phyloP scores from a whole-genome alignment of 2,113 vertebrate genomes.

The Myotis brandtii region DNA sequence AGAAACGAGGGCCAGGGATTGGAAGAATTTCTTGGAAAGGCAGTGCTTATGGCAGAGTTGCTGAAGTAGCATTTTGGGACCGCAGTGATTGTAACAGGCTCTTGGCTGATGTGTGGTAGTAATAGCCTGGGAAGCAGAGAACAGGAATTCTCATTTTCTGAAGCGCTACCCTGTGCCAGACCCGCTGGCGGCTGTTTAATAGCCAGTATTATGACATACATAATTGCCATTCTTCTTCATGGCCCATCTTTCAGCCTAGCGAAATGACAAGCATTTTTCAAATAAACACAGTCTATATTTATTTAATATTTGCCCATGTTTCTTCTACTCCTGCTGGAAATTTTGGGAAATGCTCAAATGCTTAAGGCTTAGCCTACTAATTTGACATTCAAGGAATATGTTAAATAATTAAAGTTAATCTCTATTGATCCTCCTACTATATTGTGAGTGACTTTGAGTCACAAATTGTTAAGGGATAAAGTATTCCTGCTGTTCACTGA shows the following conservation, averaged over 20 bases:
- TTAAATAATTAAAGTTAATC: neutral
- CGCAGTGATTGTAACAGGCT: neutral
- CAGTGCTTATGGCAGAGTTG: neutral
- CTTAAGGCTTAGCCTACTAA: conserved; percentile 37
- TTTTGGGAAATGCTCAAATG: neutral
- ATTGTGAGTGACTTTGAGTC: neutral
- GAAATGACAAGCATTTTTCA: conserved; percentile 54
- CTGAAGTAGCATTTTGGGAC: neutral
- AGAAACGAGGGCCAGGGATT: neutral
- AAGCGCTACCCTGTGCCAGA: neutral
- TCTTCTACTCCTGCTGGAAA: conserved; percentile 37
- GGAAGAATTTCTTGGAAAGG: conserved; percentile 24
- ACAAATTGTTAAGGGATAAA: conserved; percentile 26
- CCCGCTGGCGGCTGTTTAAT: neutral
- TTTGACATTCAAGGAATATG: conserved; percentile 27
- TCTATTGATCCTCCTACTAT: neutral
- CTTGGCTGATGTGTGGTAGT: neutral
- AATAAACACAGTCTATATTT: neutral
- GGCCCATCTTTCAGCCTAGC: conserved; percentile 22
- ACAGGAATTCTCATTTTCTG: conserved; percentile 36
- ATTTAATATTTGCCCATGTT: conserved; percentile 15
- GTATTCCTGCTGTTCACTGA: neutral
- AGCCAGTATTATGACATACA: neutral
- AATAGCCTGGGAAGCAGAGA: neutral
- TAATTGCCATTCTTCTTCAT: neutral